Evolutionary conservation across 2,888 invertebrate genomes (phyloP), one percentile per base, ranked within the genome.

Genomic region (Cantharis flavilabris): DNA sequence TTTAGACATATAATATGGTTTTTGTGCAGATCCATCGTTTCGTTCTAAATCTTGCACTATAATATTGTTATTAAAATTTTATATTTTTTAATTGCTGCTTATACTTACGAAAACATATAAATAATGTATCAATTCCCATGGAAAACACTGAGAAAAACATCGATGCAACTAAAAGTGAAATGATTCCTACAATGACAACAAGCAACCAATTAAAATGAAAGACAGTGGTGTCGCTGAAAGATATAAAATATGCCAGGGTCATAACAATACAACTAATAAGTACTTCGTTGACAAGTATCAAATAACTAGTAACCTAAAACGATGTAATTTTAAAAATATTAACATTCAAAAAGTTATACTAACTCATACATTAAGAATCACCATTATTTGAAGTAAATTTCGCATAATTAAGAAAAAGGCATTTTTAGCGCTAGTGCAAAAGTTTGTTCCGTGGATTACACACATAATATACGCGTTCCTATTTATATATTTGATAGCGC

Each of bases 41-140:
- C 96, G 91, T 89, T 98, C 98, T 84, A 95, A 94, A 87, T 99
- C 99, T 91, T 98, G 98, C 90, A 99, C 95, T 96, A 88, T 69
- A 26, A 69, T 7, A 69, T 10, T 14, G 64, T 9, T 9, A 63
- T 71, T 9, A 63, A 16, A 62, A 1, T 14, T 62, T 20, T 70
- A 20, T 69, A 62, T 33, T 30, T 4, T 11, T 69, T 26, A 70
- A 28, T 14, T 28, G 71, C 5, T 3, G 20, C 3, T 14, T 33
- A 73, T 84, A 94, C 96, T 95, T 91, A 96, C 97, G 90, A 91
- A 98, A 98, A 88, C 98, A 98, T 73, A 99, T 91, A 90, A 98
- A 98, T 72, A 98, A 89, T 0, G 98, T 99, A 85, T 98, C 98
- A 1, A 99, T 97, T 0, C 98, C 98, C 95, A 98, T 97, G n/a